A percentile compares a stretch with the other conserved stretches of the same genome.
Conservation (phyloP, 2,888 invertebrate species). For the Alcis repandata region DNA sequence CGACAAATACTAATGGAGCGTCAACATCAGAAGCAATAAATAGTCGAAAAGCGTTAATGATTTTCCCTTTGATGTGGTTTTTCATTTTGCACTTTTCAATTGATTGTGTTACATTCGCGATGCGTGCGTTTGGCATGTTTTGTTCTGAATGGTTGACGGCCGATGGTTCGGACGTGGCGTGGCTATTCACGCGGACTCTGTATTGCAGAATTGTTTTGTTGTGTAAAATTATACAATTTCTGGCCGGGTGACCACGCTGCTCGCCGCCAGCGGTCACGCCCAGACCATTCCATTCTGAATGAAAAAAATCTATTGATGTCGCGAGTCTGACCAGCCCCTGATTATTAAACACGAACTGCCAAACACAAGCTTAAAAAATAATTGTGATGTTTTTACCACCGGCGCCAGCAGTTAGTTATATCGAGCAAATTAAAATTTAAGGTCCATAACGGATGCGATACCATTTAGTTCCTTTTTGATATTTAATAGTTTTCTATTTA, state of each 20-base stretch:
- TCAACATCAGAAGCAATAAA: conserved; percentile 46
- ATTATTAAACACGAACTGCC: conserved; percentile 37
- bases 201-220: conserved; percentile 74
- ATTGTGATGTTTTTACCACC: conserved; percentile 54
- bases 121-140: conserved; percentile 81
- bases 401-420: conserved; percentile 71
- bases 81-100: conserved; percentile 73
- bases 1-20: conserved; percentile 34
- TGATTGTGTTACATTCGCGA: conserved; percentile 62
- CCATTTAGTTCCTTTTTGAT: conserved; percentile 61
- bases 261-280: conserved; percentile 60
- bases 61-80: conserved; percentile 66
- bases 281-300: conserved; percentile 58
- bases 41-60: conserved; percentile 51
- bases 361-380: conserved; percentile 22
- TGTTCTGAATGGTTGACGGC: conserved; percentile 75
- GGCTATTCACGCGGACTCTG: conserved; percentile 69
- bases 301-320: conserved; percentile 49
- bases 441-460: conserved; percentile 59
- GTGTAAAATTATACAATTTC: conserved; percentile 81
- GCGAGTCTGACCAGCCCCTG: conserved; percentile 35
- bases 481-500: conserved; percentile 79
- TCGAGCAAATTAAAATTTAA: conserved; percentile 57
- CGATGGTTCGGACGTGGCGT: conserved; percentile 72
- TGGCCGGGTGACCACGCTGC: conserved; percentile 69